Conservation (phyloP, 37 sponge, comb jelly and placozoan genomes). For the Chondrilla cf. caribensis region DNA sequence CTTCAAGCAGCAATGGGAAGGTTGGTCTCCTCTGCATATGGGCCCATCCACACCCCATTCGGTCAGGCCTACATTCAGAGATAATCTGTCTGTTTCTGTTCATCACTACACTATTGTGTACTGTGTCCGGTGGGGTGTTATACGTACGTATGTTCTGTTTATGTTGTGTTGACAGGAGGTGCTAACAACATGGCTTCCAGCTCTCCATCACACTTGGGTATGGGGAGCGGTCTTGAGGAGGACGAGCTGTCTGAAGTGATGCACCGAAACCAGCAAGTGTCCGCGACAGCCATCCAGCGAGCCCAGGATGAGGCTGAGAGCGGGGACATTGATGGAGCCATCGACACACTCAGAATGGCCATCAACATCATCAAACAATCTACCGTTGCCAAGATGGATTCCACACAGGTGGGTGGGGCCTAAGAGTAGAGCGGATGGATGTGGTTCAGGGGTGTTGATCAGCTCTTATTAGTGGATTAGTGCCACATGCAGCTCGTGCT, state of each 20-base stretch:
- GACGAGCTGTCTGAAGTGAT: conserved; percentile 76
- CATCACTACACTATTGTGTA: background rate
- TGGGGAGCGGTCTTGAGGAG: conserved; percentile 22
- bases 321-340: conserved; percentile 82
- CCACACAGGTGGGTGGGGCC: conserved; percentile 43
- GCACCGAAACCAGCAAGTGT: conserved; percentile 87
- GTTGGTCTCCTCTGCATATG: conserved; percentile 3
- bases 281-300: conserved; percentile 79
- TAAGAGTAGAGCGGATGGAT: background rate
- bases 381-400: conserved; percentile 55
- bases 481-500: background rate
- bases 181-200: background rate
- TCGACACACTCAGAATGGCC: conserved; percentile 81
- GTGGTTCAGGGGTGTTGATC: background rate
- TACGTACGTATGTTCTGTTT: no score
- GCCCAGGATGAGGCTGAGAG: conserved; percentile 68
- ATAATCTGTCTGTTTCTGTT: background rate
- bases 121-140: no score
- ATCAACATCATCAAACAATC: conserved; percentile 90
- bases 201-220: background rate
- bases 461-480: background rate
- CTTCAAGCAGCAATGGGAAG: conserved; percentile 45
- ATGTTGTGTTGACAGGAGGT: background rate
- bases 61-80: no score
- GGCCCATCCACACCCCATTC: no score